Percentiles rank a stretch among this genome's conserved stretches.
Conservation (phyloP, 2,797 vertebrate genomes). For the Somateria mollissima region DNA sequence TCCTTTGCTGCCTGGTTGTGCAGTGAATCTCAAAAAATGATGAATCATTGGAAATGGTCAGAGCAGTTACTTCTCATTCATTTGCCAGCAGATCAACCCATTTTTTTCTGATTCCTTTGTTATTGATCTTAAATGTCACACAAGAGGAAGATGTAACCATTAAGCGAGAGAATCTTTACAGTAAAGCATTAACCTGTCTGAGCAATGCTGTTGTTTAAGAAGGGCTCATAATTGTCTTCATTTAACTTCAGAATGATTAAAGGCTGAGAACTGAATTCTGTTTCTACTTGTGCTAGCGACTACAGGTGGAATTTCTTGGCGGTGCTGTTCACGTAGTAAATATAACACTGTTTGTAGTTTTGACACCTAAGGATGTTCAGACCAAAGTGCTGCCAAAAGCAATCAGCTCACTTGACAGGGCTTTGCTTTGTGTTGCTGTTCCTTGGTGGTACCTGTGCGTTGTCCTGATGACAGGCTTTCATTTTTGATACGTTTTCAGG, state of each 20-base stretch:
- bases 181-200: background rate
- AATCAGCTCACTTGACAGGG: background rate
- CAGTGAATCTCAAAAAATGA: background rate
- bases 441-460: background rate
- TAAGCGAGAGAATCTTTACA: background rate
- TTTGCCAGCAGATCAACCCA: background rate
- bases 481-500: background rate
- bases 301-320: background rate
- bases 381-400: background rate
- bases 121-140: background rate
- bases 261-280: background rate
- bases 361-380: background rate
- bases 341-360: background rate
- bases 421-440: background rate
- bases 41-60: background rate
- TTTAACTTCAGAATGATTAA: background rate
- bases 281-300: background rate
- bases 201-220: background rate
- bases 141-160: background rate
- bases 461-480: background rate
- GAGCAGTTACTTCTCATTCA: background rate
- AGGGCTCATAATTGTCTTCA: background rate
- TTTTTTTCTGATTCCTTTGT: background rate
- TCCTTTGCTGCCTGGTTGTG: background rate
- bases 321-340: background rate